phyloP scores from a whole-genome alignment of 2,113 vertebrate genomes.

The Nothocercus nigrocapillus region DNA sequence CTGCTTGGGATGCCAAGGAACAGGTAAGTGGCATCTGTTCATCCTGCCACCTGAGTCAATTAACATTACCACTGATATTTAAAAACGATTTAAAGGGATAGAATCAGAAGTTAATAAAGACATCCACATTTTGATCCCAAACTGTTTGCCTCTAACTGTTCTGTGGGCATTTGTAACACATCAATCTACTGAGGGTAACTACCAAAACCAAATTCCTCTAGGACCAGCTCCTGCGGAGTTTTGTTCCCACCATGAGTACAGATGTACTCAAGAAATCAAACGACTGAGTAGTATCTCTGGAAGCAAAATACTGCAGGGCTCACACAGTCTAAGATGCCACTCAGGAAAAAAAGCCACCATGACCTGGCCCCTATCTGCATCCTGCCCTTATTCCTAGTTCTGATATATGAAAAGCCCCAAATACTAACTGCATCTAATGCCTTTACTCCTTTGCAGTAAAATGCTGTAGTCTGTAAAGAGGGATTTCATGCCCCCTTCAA shows the following conservation, averaged over 20 bases:
- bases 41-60: neutral
- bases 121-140: neutral
- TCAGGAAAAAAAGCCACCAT: neutral
- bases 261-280: neutral
- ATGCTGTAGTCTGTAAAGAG: neutral
- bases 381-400: neutral
- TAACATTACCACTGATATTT: neutral
- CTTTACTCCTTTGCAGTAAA: neutral
- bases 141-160: neutral
- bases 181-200: neutral
- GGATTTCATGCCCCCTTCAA: neutral
- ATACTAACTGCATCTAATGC: neutral
- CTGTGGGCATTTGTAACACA: neutral
- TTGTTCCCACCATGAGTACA: neutral
- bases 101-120: neutral
- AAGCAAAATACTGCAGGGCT: neutral
- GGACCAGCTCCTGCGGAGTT: neutral
- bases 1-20: neutral
- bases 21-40: conserved; percentile 31
- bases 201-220: neutral
- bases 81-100: neutral
- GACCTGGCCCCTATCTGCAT: neutral
- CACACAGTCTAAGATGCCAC: neutral
- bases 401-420: neutral
- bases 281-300: neutral